Percentiles rank a stretch among this genome's conserved stretches.
phyloP scores from a whole-genome alignment of 2,888 invertebrate genomes.

The Patella ulyssiponensis region DNA sequence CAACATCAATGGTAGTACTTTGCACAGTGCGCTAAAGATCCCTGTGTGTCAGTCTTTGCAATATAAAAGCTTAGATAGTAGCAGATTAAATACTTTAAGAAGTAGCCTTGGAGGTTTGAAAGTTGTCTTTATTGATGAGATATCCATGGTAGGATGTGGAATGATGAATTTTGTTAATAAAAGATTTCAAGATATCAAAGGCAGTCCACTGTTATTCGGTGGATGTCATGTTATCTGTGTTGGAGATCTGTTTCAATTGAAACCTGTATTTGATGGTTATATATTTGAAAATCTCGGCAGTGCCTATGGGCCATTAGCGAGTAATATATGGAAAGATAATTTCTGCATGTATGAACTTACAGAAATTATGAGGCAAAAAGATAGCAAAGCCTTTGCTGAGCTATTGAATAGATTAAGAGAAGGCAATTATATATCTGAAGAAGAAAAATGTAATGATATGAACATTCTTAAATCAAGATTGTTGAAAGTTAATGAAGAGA shows the following conservation, averaged over 20 bases:
- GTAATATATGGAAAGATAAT: too few relatives aligned
- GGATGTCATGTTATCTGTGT: slow-evolving; percentile 8
- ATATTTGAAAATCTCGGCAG: slow-evolving; percentile 14
- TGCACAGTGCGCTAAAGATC: slow-evolving; percentile 29
- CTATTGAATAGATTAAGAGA: too few relatives aligned
- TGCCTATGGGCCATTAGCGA: too few relatives aligned
- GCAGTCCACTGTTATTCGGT: slow-evolving; percentile 29
- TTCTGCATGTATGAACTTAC: too few relatives aligned
- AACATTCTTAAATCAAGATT: too few relatives aligned
- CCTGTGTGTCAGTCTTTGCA: slow-evolving; percentile 23
- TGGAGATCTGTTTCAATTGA: slow-evolving; percentile 20
- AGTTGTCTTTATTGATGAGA: slow-evolving; percentile 41
- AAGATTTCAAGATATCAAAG: slow-evolving; percentile 33
- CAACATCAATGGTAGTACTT: slow-evolving; percentile 29
- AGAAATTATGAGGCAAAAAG: too few relatives aligned
- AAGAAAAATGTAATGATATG: too few relatives aligned
- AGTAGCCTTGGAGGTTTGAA: slow-evolving; percentile 21
- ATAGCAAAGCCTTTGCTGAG: too few relatives aligned
- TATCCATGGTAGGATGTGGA: slow-evolving; percentile 39
- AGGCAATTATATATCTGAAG: too few relatives aligned
- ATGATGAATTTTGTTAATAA: slow-evolving; percentile 33
- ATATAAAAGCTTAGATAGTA: slow-evolving; percentile 23
- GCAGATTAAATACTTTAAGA: slow-evolving; percentile 17
- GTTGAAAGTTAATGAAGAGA: too few relatives aligned
- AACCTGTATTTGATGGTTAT: slow-evolving; percentile 31